Conservation (phyloP, 2,888 invertebrate species). For the Hirtodrosophila cameraria region DNA sequence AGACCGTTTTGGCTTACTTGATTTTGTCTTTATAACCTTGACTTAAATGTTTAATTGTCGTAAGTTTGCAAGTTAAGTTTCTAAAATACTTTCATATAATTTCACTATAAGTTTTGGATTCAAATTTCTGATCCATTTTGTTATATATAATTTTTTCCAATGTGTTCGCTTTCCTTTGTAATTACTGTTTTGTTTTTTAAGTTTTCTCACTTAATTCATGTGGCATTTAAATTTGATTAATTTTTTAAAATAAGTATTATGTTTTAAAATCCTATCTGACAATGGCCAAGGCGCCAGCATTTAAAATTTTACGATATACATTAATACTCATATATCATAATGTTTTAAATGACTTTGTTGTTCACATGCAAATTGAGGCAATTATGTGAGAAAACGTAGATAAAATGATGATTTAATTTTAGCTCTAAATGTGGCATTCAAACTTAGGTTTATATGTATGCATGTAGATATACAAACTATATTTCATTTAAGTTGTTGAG, state of each 20-base stretch:
- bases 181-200: not conserved
- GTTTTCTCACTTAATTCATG: conserved; percentile 8
- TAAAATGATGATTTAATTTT: conserved; percentile 74
- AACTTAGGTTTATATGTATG: not conserved
- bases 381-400: conserved; percentile 67
- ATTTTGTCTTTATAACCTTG: conserved; percentile 20
- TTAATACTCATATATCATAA: conserved; percentile 14
- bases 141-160: too few relatives aligned
- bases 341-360: conserved; percentile 47
- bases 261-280: conserved; percentile 28
- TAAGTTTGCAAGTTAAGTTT: too few relatives aligned
- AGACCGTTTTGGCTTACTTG: conserved; percentile 5
- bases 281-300: conserved; percentile 52
- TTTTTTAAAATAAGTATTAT: conserved; percentile 12
- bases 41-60: too few relatives aligned
- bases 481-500: conserved; percentile 45
- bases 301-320: conserved; percentile 38
- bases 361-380: conserved; percentile 73
- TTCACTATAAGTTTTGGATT: too few relatives aligned
- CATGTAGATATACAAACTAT: conserved; percentile 32
- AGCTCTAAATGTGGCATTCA: conserved; percentile 28
- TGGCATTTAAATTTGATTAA: conserved; percentile 37
- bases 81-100: too few relatives aligned
- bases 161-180: too few relatives aligned
- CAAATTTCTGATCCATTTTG: too few relatives aligned